Evolutionary conservation across 2,797 vertebrate genomes (phyloP), one percentile per base, ranked within the genome.

Genomic region (Channallabes apus): DNA sequence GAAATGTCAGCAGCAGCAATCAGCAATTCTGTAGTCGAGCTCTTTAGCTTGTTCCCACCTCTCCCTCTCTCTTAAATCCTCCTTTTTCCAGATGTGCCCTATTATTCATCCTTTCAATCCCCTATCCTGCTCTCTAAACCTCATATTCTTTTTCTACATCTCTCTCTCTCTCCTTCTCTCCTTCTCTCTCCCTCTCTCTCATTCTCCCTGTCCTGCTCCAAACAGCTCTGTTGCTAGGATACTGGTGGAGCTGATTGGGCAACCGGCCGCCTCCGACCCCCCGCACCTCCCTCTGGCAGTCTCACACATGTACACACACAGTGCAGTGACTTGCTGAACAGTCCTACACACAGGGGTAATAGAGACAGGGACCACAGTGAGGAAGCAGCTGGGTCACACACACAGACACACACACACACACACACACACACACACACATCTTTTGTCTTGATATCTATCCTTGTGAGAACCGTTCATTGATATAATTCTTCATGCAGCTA

Each of bases 161-260:
- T 86, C 84, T 88, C 84, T 84, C 84, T 71, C 72, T 90, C 91
- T 82, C n/a, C n/a, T n/a, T n/a, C n/a, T n/a, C n/a, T n/a, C n/a
- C n/a, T n/a, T n/a, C 76, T 82, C 79, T 80, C 75, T 22, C 79
- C 83, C 69, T 80, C 73, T 86, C 75, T 86, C 84, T 89, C 85
- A 82, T 91, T 87, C 91, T 93, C 91, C 91, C 94, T 90, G 94
- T 96, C 95, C 95, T 94, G 90, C 93, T 94, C 93, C 94, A 95
- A 95, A 95, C 95, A 93, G 94, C 94, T 94, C 95, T 95, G 95
- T 96, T 96, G 95, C 95, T 96, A 96, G 95, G 95, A 95, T 94
- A 96, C 95, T 95, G 93, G 93, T 94, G 94, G 94, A 94, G 93
- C 93, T 95, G 93, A 95, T 93, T 93, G 91, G 90, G 91, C 94